Percentiles rank a stretch among this genome's conserved stretches.
Conservation (phyloP, 2,113 vertebrate genomes). For the Odobenus rosmarus region DNA sequence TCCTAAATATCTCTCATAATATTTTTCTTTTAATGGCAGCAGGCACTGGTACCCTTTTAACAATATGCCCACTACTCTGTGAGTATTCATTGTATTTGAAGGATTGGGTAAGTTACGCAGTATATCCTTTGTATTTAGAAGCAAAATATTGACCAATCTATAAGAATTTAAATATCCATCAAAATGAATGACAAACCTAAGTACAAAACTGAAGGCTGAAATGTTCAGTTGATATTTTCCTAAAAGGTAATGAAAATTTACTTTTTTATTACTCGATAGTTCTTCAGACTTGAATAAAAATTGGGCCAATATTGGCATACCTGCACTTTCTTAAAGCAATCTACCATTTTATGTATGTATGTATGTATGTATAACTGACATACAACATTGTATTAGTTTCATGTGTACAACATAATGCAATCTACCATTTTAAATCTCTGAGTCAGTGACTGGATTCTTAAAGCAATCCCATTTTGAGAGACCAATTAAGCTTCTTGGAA, state of each 20-base stretch:
- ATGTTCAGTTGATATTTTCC: slow-evolving; percentile 53
- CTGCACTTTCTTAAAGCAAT: neutral
- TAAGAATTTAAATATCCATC: slow-evolving; percentile 22
- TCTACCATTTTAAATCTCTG: neutral
- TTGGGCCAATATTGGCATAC: neutral
- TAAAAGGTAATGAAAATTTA: slow-evolving; percentile 46
- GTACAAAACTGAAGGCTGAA: slow-evolving; percentile 41
- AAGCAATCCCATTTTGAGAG: slow-evolving; percentile 35
- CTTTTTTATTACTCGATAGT: slow-evolving; percentile 1
- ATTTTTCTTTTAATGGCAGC: slow-evolving; percentile 10
- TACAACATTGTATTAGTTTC: neutral
- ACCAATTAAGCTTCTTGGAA: slow-evolving; percentile 16
- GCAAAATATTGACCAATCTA: slow-evolving; percentile 32
- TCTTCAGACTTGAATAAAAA: slow-evolving; percentile 42
- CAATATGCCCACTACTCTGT: neutral
- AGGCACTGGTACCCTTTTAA: neutral
- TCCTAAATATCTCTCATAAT: neutral
- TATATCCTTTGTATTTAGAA: slow-evolving; percentile 46
- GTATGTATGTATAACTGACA: neutral
- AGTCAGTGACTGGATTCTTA: slow-evolving; percentile 53
- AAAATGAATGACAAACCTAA: slow-evolving; percentile 32
- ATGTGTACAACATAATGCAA: neutral
- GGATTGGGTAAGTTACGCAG: neutral
- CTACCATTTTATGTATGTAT: neutral
- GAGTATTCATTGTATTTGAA: slow-evolving; percentile 19